Evolutionary conservation across 1,140 invertebrate genomes (phyloP).

Genomic region (Dufourea novaeangliae): DNA sequence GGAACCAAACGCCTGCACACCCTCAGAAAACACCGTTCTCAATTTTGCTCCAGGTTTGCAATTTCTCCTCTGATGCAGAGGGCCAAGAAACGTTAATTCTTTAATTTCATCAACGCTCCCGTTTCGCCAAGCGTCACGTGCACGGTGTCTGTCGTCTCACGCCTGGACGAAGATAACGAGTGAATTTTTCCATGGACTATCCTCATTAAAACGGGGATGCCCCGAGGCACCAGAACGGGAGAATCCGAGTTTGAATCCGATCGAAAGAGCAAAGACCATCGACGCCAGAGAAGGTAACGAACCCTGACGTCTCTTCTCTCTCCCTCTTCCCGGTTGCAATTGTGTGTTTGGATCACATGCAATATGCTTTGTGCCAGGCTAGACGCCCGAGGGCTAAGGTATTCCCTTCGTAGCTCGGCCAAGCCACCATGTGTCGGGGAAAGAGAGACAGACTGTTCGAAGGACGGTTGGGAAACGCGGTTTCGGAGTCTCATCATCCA

Average conservation of each 20-base stretch:
- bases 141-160: background rate
- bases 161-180: constrained; percentile 40
- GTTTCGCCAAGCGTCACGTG: constrained; percentile 16
- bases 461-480: constrained; percentile 57
- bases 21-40: background rate
- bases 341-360: constrained; percentile 60
- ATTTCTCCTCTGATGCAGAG: background rate
- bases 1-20: too few relatives aligned
- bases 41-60: too few relatives aligned
- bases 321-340: constrained; percentile 21
- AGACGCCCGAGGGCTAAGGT: constrained; percentile 53
- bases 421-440: too few relatives aligned
- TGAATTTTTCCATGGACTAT: constrained; percentile 50
- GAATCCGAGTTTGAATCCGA: constrained; percentile 45
- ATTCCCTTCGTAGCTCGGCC: constrained; percentile 55
- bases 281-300: constrained; percentile 51
- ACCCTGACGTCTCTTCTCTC: constrained; percentile 5
- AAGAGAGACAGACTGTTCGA: constrained; percentile 48
- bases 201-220: constrained; percentile 49
- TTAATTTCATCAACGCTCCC: constrained; percentile 4
- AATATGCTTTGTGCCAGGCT: constrained; percentile 71
- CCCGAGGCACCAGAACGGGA: constrained; percentile 16
- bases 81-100: background rate
- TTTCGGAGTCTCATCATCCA: constrained; percentile 50
- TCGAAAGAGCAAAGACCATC: constrained; percentile 56